phyloP scores from a whole-genome alignment of 2,797 vertebrate genomes.

The Acanthis flammea region DNA sequence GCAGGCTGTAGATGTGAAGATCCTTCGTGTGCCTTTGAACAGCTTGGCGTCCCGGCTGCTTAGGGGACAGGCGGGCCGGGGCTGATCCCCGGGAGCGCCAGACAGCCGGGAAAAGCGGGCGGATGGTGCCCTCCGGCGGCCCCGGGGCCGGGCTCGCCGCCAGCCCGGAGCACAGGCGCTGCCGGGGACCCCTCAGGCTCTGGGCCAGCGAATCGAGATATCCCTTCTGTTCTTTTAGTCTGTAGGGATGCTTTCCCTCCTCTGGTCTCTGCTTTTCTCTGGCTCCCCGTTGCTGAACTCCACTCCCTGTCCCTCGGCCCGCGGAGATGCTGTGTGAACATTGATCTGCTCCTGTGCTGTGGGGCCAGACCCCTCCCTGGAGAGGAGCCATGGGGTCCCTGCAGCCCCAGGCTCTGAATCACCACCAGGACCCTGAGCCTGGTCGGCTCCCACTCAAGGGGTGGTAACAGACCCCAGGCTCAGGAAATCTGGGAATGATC shows the following conservation, averaged over 20 bases:
- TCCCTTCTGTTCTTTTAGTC: neutral
- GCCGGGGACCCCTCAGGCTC: neutral
- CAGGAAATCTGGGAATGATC: neutral
- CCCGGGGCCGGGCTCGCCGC: neutral
- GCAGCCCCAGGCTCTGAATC: neutral
- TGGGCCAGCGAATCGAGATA: too few relatives aligned
- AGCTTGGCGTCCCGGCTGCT: neutral
- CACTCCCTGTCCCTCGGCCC: neutral
- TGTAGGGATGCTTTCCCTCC: neutral
- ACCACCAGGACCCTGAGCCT: rapidly evolving
- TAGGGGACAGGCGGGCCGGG: rapidly evolving
- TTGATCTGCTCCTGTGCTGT: neutral
- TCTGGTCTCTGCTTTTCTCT: neutral
- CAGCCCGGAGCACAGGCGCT: neutral
- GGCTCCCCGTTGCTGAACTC: neutral
- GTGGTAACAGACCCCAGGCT: neutral
- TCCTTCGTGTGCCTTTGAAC: neutral
- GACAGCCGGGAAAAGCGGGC: neutral
- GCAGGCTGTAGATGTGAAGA: neutral
- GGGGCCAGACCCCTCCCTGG: neutral
- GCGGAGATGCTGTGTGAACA: neutral
- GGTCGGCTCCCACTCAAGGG: rapidly evolving
- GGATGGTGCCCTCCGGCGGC: slow-evolving; percentile 51
- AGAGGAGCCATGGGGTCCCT: neutral
- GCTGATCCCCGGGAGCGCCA: neutral